A percentile compares a stretch with the other conserved stretches of the same genome.
Evolutionary conservation across 2,888 invertebrate genomes (phyloP).

Genomic region (Scaptomyza caliginosa): DNA sequence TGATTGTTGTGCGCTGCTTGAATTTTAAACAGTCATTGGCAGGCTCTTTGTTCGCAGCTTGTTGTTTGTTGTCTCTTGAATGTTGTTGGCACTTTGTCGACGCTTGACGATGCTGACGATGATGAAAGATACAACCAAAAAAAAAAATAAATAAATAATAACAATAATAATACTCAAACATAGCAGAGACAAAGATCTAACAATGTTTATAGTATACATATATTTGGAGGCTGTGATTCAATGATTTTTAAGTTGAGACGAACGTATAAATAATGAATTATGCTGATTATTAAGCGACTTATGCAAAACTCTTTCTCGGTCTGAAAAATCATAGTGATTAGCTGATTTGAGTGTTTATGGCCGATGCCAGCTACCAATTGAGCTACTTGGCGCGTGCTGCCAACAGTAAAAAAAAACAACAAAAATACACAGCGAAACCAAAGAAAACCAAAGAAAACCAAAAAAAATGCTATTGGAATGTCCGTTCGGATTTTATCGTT

Average conservation of each 20-base stretch:
- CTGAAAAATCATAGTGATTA: slow-evolving; percentile 67
- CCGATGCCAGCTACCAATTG: slow-evolving; percentile 38
- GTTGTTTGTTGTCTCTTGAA: slow-evolving; percentile 43
- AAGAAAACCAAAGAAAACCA: neutral
- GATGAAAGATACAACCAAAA: slow-evolving; percentile 38
- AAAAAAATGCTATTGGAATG: slow-evolving; percentile 20
- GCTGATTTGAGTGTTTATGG: slow-evolving; percentile 58
- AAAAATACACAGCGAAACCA: neutral
- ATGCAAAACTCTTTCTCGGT: slow-evolving; percentile 56
- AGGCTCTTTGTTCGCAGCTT: slow-evolving; percentile 56
- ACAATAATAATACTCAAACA: neutral
- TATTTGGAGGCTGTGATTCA: slow-evolving; percentile 4
- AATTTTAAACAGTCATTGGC: slow-evolving; percentile 78
- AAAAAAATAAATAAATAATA: neutral
- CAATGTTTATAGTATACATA: slow-evolving; percentile 20
- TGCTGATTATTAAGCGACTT: slow-evolving; percentile 74
- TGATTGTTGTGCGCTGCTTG: slow-evolving; percentile 37
- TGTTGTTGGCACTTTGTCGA: slow-evolving; percentile 66
- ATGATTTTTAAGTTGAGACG: slow-evolving; percentile 16
- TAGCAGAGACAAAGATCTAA: slow-evolving; percentile 57
- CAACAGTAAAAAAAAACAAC: slow-evolving; percentile 7
- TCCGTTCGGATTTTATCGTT: slow-evolving; percentile 24
- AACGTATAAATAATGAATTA: slow-evolving; percentile 71
- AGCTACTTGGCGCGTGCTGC: slow-evolving; percentile 56
- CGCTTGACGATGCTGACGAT: slow-evolving; percentile 48